Base-by-base conservation (phyloP, 2,113 vertebrate species). In the Raja brachyura region DNA sequence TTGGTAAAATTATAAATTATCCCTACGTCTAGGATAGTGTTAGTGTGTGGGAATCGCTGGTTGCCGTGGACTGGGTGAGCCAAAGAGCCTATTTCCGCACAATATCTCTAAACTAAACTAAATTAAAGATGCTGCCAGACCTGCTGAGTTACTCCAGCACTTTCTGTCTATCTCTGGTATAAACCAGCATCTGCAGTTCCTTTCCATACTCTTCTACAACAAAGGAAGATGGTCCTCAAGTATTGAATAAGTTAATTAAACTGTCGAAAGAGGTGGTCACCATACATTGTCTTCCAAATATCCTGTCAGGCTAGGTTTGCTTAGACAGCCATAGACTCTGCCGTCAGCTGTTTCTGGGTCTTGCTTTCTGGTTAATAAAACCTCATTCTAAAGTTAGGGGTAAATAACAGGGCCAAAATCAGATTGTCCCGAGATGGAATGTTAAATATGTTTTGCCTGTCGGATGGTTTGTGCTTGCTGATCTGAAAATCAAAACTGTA, bases 401-500 rank as follows among this genome's bases (percentile, higher is more conserved):
- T 14, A 61, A n/a, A 61, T n/a, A 86, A 4, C 56, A 28, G 83
- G 83, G 25, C 56, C 39, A 48, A 86, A 61, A 61, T 86, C 83
- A 61, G 56, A 61, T 61, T 61, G 61, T 86, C 83, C 59, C 10
- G 56, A 86, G 28, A 56, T 61, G 56, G 56, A 86, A 86, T 86
- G 28, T 86, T 86, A 61, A 86, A 86, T 28, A 61, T 86, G 56
- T 28, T n/a, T 14, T 61, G 56, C 10, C 83, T 61, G 83, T 5
- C 14, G 56, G 8, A 63, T 59, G 59, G 83, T n/a, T 61, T n/a
- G 56, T 61, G 56, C 83, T n/a, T 11, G 18, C 4, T 86, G 61
- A 61, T 61, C 83, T 61, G 83, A 86, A 86, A 61, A 86, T 61
- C 83, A 61, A 61, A 86, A 86, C 83, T 86, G 25, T 13, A 59